A percentile compares a stretch with the other conserved stretches of the same genome.
Conservation (phyloP, 2,797 vertebrate genomes). For the Uromys caudimaculatus region DNA sequence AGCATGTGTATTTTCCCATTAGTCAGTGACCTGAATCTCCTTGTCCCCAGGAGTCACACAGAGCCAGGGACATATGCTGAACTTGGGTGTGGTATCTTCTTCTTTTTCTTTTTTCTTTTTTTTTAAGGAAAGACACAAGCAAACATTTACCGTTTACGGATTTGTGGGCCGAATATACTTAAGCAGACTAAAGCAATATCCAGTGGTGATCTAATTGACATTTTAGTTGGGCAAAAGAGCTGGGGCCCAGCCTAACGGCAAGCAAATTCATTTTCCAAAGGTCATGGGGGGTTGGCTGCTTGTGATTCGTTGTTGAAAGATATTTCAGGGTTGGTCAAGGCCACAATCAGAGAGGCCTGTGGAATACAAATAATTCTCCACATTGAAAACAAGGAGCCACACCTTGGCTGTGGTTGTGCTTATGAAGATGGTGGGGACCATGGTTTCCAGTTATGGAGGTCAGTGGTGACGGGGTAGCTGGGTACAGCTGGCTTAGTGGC, state of each 20-base stretch:
- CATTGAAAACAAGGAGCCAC: conserved; percentile 61
- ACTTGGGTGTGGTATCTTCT: conserved; percentile 42
- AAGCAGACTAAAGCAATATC: conserved; percentile 78
- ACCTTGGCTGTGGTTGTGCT: conserved; percentile 26
- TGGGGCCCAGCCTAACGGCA: conserved; percentile 62
- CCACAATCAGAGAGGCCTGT: conserved; percentile 66
- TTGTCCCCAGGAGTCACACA: background rate
- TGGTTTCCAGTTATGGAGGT: conserved; percentile 52
- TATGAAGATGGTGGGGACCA: conserved; percentile 63
- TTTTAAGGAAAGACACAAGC: conserved; percentile 49
- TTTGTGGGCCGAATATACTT: conserved; percentile 68
- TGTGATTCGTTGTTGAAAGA: conserved; percentile 86
- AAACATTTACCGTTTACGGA: conserved; percentile 2
- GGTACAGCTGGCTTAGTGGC: background rate
- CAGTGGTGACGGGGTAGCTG: background rate
- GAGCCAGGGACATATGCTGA: conserved; percentile 32
- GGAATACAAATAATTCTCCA: conserved; percentile 84
- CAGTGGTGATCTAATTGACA: conserved; percentile 84
- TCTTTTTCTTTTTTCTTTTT: conserved; percentile 58
- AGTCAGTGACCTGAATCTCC: background rate
- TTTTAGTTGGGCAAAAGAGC: conserved; percentile 83
- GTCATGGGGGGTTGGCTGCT: conserved; percentile 81
- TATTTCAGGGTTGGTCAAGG: conserved; percentile 81
- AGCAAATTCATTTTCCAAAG: conserved; percentile 87
- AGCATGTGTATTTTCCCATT: background rate